Percentiles rank a stretch among this genome's conserved stretches.
Conservation (phyloP, 2,797 vertebrate species). For the Botia almorhae region DNA sequence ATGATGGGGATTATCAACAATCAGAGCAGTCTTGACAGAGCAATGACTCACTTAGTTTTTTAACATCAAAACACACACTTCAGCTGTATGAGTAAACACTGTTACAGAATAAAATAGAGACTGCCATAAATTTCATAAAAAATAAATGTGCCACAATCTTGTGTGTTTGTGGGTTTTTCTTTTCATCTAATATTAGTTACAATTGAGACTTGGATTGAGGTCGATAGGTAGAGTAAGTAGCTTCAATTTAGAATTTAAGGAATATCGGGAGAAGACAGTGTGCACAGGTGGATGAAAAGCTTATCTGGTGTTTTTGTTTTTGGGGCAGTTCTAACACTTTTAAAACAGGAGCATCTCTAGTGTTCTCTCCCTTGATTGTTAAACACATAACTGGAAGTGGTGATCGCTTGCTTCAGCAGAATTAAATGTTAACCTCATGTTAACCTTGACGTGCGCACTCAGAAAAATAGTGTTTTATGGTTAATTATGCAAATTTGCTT, state of each 20-base stretch:
- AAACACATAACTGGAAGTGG: too few relatives aligned
- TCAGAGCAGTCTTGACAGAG: too few relatives aligned
- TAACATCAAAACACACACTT: too few relatives aligned
- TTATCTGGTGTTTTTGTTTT: neutral
- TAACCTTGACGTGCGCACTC: too few relatives aligned
- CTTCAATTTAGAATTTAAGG: neutral
- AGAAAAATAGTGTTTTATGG: too few relatives aligned
- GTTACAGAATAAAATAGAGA: neutral
- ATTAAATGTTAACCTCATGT: too few relatives aligned
- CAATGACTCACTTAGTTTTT: too few relatives aligned
- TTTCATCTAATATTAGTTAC: too few relatives aligned
- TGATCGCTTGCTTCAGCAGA: too few relatives aligned
- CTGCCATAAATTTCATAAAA: neutral
- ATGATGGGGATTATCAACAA: too few relatives aligned
- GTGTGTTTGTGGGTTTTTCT: neutral
- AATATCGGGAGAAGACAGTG: too few relatives aligned
- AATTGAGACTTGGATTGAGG: neutral
- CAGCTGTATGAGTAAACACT: conserved; percentile 27
- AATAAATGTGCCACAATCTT: neutral
- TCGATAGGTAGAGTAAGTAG: neutral
- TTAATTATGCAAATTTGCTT: too few relatives aligned
- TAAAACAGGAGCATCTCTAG: neutral
- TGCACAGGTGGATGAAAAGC: neutral
- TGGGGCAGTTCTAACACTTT: neutral
- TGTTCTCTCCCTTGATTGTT: neutral